Base-by-base conservation (phyloP, 2,888 invertebrate genomes). In the Limnephilus rhombicus region DNA sequence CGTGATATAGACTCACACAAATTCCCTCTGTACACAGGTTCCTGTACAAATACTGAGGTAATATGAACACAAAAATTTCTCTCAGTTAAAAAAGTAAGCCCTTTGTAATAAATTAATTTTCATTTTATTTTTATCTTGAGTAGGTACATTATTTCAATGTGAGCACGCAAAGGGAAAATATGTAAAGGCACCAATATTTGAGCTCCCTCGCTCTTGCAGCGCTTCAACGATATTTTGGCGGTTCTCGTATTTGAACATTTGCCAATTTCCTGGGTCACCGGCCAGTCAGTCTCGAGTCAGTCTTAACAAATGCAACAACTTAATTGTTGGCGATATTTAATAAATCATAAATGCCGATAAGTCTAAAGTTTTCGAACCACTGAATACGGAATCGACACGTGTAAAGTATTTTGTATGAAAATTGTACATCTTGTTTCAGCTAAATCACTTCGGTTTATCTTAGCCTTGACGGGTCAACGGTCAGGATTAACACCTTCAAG, bases 371-470 rank as follows among this genome's bases (percentile, higher is more conserved):
- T 68, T 68, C 68, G 5, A 68, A 68, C n/a, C 45, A n/a, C 86
- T 86, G 45, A 29, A 12, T 24, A 49, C 11, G 13, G 12, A n/a
- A 86, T 31, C 15, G 87, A 87, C 87, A 87, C 87, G 53, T 87
- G 29, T 87, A 53, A 68, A 87, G 68, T 53, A 53, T 87, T 87
- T 87, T 37, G 53, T 49, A 53, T 87, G 87, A 87, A 87, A 87
- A 87, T 87, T 53, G 87, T 87, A 87, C 53, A 29, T 53, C 87
- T 87, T 87, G 87, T 87, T 87, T 87, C 68, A 87, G 87, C 87
- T 68, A 87, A 87, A 29, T 53, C 29, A 87, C 34, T 87, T 87
- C 1, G 34, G 31, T 87, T 87, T 34, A 53, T 87, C 53, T 87
- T 87, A 18, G 68, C 24, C 53, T 53, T 68, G 18, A 68, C 87